Evolutionary conservation across 2,888 invertebrate genomes (phyloP), one percentile per base, ranked within the genome.

Genomic region (Heliconius hortense): DNA sequence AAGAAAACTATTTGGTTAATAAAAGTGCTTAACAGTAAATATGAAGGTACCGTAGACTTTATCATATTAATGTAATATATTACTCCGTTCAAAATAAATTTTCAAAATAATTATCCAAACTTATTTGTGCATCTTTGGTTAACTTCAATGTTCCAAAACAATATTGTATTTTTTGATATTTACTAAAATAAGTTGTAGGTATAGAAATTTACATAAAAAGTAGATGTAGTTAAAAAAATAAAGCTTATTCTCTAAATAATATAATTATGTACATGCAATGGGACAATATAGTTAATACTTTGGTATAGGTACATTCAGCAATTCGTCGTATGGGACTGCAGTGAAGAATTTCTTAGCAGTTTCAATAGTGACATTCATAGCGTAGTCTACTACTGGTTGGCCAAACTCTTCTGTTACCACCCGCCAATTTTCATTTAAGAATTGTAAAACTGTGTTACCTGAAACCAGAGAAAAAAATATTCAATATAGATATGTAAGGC

Each of bases 381-480:
- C 94, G 77, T 88, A 93, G 79, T 94, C 93, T 4, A 94, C 93
- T 0, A 93, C 93, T 0, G 94, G 94, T 76, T 93, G 88, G 0
- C 94, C 94, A 59, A 94, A 94, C 79, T 94, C 94, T 81, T 94
- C 93, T 0, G 93, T 92, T 35, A 94, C 93, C 56, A 90, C 87
- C 71, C 93, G 84, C 94, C 94, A 94, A 83, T 94, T 94, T 82
- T 94, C 93, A 76, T 94, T 94, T 21, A 94, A 81, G 82, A 93
- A 93, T 78, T 90, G 87, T 63, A 93, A 82, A 4, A 94, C 93
- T 53, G 91, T 92, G 80, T 93, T 91, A 86, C 93, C 94, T 93
- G 88, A 28, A 89, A 89, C 24, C 31, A 63, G 21, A 48, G 24
- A 28, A 67, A 43, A 8, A 48, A 0, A 11, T 31, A 18, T 21